phyloP scores from a whole-genome alignment of 2,797 vertebrate genomes.

The Acipenser transmontanus region DNA sequence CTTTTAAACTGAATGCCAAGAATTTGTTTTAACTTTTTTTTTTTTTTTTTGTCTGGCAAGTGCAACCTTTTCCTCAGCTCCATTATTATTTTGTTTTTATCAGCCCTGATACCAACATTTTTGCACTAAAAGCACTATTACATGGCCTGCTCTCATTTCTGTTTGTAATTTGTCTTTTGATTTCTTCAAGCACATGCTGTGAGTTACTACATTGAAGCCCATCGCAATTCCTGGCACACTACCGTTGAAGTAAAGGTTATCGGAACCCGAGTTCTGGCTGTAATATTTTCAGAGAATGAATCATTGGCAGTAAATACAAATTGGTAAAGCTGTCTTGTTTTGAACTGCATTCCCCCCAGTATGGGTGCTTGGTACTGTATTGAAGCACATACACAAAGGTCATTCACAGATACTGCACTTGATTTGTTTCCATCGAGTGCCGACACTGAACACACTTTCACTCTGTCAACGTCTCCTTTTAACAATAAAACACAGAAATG shows the following conservation, averaged over 20 bases:
- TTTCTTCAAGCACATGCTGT: neutral
- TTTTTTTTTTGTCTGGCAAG: slow-evolving; percentile 44
- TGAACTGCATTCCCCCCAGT: too few species aligned
- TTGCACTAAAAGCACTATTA: neutral
- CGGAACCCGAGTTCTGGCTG: neutral
- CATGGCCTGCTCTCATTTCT: neutral
- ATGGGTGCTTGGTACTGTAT: too few species aligned
- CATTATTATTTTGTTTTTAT: neutral
- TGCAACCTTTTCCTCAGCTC: slow-evolving; percentile 31
- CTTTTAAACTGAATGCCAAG: slow-evolving; percentile 63
- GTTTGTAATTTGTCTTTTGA: neutral
- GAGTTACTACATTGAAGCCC: too few species aligned
- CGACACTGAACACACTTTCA: too few species aligned
- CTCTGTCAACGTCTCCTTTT: too few species aligned
- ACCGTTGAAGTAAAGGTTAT: neutral
- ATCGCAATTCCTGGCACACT: too few species aligned
- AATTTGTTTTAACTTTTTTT: slow-evolving; percentile 65
- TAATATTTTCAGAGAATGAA: neutral
- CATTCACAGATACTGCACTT: too few species aligned
- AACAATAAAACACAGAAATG: too few species aligned
- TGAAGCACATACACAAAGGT: too few species aligned
- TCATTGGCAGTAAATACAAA: too few species aligned
- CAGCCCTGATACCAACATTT: neutral
- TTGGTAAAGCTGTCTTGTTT: too few species aligned
- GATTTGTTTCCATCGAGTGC: too few species aligned